Evolutionary conservation across 1,140 invertebrate genomes (phyloP).

Genomic region (Drosophila varians): DNA sequence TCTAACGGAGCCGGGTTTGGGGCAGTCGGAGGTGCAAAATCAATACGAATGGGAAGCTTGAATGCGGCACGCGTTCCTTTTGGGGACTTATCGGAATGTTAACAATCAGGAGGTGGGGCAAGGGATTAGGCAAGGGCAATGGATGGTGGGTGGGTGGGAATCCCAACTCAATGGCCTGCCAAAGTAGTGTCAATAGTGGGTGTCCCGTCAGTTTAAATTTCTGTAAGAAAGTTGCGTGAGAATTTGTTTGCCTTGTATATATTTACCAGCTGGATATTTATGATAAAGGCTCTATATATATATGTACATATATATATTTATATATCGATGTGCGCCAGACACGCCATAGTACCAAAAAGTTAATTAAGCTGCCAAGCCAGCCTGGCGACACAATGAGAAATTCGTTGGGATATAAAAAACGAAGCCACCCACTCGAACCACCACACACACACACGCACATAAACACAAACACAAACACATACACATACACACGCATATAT

Average conservation of each 20-base stretch:
- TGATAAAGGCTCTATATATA: slow-evolving; percentile 18
- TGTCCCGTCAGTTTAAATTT: slow-evolving; percentile 36
- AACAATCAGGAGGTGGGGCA: slow-evolving; percentile 18
- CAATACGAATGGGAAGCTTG: slow-evolving; percentile 50
- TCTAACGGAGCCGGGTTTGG: not conserved
- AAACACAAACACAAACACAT: not conserved
- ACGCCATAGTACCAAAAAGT: slow-evolving; percentile 46
- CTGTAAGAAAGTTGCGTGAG: slow-evolving; percentile 19
- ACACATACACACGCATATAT: slow-evolving; percentile 19
- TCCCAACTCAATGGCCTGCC: slow-evolving; percentile 47
- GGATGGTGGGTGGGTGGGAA: slow-evolving; percentile 1
- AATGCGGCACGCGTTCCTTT: slow-evolving; percentile 46
- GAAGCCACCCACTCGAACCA: not conserved
- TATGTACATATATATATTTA: slow-evolving; percentile 8
- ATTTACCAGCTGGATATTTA: slow-evolving; percentile 59
- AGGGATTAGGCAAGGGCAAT: not conserved
- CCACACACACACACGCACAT: not conserved
- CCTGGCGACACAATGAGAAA: slow-evolving; percentile 50
- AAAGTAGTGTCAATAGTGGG: slow-evolving; percentile 48
- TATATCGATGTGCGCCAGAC: slow-evolving; percentile 47
- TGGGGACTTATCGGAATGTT: slow-evolving; percentile 52
- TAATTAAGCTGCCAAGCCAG: slow-evolving; percentile 63
- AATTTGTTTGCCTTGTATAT: slow-evolving; percentile 19
- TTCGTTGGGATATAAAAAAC: slow-evolving; percentile 34
- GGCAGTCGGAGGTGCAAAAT: slow-evolving; percentile 60